Percentiles rank a stretch among this genome's conserved stretches.
Evolutionary conservation across 35 echinoderm and acorn worm genomes (phyloP).

Genomic region (Heliocidaris tuberculata): DNA sequence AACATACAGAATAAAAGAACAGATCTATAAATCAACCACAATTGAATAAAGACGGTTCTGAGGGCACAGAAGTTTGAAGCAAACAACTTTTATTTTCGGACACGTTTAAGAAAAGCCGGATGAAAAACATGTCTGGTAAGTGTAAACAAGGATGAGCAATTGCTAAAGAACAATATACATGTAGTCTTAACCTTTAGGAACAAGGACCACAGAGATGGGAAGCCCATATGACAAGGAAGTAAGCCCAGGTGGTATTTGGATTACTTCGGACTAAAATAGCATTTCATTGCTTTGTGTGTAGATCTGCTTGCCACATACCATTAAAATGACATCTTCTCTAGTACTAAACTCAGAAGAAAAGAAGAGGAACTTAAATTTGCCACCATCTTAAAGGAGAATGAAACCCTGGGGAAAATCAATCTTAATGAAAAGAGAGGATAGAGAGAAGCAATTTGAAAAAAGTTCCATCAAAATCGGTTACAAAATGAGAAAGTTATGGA

Average conservation of each 20-base stretch:
- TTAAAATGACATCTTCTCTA: background rate
- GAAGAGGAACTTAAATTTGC: no score
- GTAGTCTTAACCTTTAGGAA: conserved; percentile 11
- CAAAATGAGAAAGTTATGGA: no score
- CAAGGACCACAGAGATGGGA: background rate
- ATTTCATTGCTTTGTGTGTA: background rate
- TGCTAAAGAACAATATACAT: conserved; percentile 8
- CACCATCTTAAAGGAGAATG: no score
- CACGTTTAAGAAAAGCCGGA: background rate
- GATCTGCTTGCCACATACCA: conserved; percentile 7
- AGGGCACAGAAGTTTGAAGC: background rate
- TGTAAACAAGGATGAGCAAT: background rate
- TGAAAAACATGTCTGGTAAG: background rate
- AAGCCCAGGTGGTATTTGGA: background rate
- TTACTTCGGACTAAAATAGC: background rate
- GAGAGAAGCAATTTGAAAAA: no score
- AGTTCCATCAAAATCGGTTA: no score
- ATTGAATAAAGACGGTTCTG: background rate
- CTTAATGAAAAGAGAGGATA: no score
- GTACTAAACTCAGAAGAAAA: no score
- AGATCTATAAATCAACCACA: conserved; percentile 4
- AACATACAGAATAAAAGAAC: background rate
- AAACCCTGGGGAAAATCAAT: no score
- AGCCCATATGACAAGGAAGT: background rate
- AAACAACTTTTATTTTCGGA: background rate